Evolutionary conservation across 2,797 vertebrate species (phyloP).

Genomic region (Macrochelys suwanniensis): DNA sequence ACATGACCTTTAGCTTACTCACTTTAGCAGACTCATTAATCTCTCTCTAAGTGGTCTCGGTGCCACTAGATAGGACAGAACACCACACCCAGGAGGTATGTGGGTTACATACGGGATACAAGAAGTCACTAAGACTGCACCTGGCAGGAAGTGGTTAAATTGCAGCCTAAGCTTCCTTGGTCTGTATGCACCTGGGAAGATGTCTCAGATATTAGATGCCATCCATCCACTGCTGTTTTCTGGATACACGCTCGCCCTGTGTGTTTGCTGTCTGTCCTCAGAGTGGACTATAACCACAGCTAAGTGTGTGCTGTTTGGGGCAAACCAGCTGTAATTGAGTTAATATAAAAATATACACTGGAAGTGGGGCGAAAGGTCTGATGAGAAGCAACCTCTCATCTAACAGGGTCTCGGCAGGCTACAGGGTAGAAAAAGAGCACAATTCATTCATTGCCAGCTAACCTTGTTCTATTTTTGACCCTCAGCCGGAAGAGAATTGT

Average conservation of each 20-base stretch:
- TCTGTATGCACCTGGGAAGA: rapidly evolving
- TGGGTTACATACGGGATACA: neutral
- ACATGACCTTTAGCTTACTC: too few species aligned
- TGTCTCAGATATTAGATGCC: neutral
- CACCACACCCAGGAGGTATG: too few species aligned
- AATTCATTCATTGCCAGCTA: conserved; percentile 58
- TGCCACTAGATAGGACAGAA: too few species aligned
- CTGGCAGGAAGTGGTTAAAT: rapidly evolving
- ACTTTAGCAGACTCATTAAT: too few species aligned
- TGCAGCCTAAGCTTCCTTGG: rapidly evolving
- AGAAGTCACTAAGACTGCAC: neutral
- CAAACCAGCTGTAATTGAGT: neutral
- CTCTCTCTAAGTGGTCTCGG: too few species aligned
- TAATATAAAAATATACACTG: rapidly evolving
- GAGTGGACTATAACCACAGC: rapidly evolving
- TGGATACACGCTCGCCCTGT: rapidly evolving
- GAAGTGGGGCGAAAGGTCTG: conserved; percentile 36
- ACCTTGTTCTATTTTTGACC: conserved; percentile 66
- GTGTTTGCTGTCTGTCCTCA: rapidly evolving
- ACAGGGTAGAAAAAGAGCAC: conserved; percentile 69
- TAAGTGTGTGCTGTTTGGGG: neutral
- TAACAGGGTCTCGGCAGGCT: conserved; percentile 50
- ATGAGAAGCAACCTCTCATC: conserved; percentile 18
- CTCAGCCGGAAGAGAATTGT: conserved; percentile 67
- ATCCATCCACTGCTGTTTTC: neutral